phyloP scores from a whole-genome alignment of 2,888 invertebrate species.

The Drosophila kanekoi region DNA sequence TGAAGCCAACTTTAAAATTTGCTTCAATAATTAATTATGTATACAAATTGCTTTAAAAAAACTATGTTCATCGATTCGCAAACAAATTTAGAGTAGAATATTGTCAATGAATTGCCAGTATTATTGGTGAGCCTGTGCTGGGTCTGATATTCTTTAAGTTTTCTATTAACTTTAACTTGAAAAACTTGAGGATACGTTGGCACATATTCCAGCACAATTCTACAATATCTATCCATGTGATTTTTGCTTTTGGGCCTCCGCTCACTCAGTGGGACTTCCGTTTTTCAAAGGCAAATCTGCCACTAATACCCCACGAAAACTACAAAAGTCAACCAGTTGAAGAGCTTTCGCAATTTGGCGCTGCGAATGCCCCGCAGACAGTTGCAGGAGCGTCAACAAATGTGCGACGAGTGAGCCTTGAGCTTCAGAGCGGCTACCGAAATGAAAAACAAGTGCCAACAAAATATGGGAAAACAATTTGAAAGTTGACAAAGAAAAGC shows the following conservation, averaged over 20 bases:
- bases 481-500: constrained; percentile 70
- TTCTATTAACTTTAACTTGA: no score
- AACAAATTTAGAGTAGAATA: no score
- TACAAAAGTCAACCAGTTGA: constrained; percentile 51
- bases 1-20: no score
- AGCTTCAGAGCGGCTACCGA: constrained; percentile 8
- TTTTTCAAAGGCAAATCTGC: constrained; percentile 34
- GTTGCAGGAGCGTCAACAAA: constrained; percentile 6
- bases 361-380: constrained; percentile 13
- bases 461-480: constrained; percentile 79
- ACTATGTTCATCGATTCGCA: no score
- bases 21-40: no score
- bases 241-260: not conserved
- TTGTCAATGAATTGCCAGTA: no score
- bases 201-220: not conserved
- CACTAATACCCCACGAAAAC: constrained; percentile 33
- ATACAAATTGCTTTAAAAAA: no score
- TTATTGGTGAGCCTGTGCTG: no score
- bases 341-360: constrained; percentile 46
- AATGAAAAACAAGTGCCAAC: constrained; percentile 23
- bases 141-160: no score
- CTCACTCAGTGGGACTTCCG: constrained; percentile 4
- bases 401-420: constrained; percentile 8
- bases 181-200: not conserved
- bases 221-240: not conserved